Conservation (phyloP, 2,888 invertebrate species). For the Elaeidobius kamerunicus region DNA sequence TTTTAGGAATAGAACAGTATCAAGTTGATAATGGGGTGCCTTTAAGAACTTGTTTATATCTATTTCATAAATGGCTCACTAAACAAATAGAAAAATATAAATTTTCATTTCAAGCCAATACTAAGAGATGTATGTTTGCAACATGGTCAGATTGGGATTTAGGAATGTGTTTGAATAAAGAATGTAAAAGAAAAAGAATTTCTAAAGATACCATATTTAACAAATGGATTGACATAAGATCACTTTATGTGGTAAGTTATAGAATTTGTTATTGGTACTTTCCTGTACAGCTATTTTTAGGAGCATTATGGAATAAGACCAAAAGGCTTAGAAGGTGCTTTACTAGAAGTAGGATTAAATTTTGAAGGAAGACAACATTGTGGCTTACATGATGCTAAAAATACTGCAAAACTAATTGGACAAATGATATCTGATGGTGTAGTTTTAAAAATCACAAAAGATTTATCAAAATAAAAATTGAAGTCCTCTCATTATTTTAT, state of each 20-base stretch:
- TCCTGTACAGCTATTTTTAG: constrained; percentile 39
- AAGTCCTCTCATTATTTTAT: too few species aligned
- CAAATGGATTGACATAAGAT: constrained; percentile 59
- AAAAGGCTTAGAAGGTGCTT: constrained; percentile 54
- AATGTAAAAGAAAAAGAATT: constrained; percentile 58
- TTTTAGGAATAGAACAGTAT: constrained; percentile 56
- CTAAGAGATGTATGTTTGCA: constrained; percentile 51
- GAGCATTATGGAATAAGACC: constrained; percentile 56
- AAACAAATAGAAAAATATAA: constrained; percentile 51
- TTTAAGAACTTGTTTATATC: constrained; percentile 51
- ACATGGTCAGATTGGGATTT: constrained; percentile 67
- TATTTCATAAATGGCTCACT: constrained; percentile 57
- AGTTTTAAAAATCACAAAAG: constrained; percentile 48
- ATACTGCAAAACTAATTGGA: constrained; percentile 57
- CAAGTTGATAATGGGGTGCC: constrained; percentile 54
- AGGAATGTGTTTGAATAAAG: constrained; percentile 56
- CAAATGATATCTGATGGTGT: constrained; percentile 59
- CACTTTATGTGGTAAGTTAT: constrained; percentile 49
- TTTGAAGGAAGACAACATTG: constrained; percentile 62
- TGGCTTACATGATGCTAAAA: constrained; percentile 60
- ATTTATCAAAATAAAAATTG: constrained; percentile 1
- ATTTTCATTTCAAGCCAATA: constrained; percentile 37
- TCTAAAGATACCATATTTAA: constrained; percentile 53
- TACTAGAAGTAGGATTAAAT: constrained; percentile 55
- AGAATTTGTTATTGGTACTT: neutral